Evolutionary conservation across 2,113 vertebrate species (phyloP), one percentile per base, ranked within the genome.

Genomic region (Brachyhypopomus gauderio): DNA sequence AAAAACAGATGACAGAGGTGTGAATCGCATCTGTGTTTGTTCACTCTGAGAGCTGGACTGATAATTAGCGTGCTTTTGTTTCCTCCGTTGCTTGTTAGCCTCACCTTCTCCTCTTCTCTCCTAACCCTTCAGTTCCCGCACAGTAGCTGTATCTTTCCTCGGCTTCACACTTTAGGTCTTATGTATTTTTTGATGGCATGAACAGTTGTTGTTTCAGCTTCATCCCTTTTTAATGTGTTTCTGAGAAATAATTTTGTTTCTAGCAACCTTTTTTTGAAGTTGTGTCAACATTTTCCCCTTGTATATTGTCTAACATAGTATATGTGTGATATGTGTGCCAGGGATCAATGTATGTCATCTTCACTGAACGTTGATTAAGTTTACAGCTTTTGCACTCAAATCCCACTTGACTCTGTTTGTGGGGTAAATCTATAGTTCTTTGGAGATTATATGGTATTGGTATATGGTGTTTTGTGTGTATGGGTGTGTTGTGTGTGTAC

Each of bases 41-140:
- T 72, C 67, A 14, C 22, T 63, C n/a, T 20, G 36, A 70, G 16
- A 59, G 81, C 58, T 45, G 27, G 38, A 34, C 27, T 63, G 66
- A 83, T 90, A 92, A 93, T 90, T 88, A 91, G 78, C 78, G 73
- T 78, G 58, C 59, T 76, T 86, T 80, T 84, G 23, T 79, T 77
- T 83, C 58, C 45, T 88, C 79, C 85, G 79, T 89, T 89, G 84
- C 78, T 76, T 77, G n/a, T 70, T 67, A 20, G 27, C 78, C 84
- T 82, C 48, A 27, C 17, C 59, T 63, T 77, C 66, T 41, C 55
- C 80, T 81, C 79, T 64, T 81, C 83, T 81, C 36, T 41, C 22
- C n/a, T 8, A 74, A 3, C 41, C 62, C 27, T 20, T 73, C 72
- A 75, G 64, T 58, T 23, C 30, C 7, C 19, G 14, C 34, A n/a